Evolutionary conservation across 2,113 vertebrate species (phyloP).

Genomic region (Panurus biarmicus): DNA sequence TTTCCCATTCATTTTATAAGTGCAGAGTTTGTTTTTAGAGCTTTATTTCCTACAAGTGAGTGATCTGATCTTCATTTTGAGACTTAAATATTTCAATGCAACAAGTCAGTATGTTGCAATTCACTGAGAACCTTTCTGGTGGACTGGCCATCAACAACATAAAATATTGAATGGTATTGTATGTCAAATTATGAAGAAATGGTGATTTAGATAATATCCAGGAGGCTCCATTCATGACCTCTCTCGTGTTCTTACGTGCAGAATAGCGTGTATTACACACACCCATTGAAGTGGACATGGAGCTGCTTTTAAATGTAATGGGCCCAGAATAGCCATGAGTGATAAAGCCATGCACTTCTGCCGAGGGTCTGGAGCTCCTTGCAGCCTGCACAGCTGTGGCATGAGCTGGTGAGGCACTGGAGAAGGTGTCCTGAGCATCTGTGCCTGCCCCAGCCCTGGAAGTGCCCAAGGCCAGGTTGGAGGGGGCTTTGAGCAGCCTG

Average conservation of each 20-base stretch:
- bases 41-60: not conserved
- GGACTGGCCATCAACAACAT: not conserved
- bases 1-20: not conserved
- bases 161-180: not conserved
- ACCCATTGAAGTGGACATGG: not conserved
- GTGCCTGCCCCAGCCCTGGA: not conserved
- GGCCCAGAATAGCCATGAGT: not conserved
- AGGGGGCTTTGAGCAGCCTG: too few relatives aligned
- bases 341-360: not conserved
- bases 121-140: not conserved
- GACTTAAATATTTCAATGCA: not conserved
- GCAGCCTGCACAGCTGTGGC: not conserved
- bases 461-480: not conserved
- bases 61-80: not conserved
- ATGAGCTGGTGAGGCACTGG: not conserved
- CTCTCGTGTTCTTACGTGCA: not conserved
- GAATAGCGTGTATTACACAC: rapidly evolving
- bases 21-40: not conserved
- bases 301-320: not conserved
- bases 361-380: not conserved
- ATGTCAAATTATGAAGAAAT: not conserved
- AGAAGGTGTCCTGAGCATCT: not conserved
- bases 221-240: not conserved
- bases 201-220: not conserved
- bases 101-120: not conserved